Base-by-base conservation (phyloP, 2,888 invertebrate genomes). In the Notocelia uddmanniana region DNA sequence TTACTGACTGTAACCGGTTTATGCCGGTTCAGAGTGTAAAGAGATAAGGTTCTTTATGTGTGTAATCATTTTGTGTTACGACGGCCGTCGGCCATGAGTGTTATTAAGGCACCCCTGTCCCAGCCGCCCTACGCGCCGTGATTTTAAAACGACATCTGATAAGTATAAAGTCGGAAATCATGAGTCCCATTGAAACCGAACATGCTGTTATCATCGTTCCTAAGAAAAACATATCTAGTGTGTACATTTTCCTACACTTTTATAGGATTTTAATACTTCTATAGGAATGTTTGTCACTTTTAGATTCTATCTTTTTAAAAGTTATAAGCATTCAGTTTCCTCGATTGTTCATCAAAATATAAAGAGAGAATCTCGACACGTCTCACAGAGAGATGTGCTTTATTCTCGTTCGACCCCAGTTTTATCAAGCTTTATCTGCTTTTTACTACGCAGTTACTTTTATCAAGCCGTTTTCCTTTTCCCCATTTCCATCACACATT, bases 11-110 rank as follows among this genome's bases (percentile, higher is more conserved):
- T 91, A 89, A 89, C 89, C 85, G 84, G 87, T 92, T 92, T 91
- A 91, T 86, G 83, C 81, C 84, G 79, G 86, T 85, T 86, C 86
- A 85, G 84, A 91, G 88, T 89, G 89, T 90, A 90, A 90, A 89
- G 88, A 92, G 90, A 92, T 91, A 92, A 89, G 87, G 85, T 89
- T 86, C 89, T 92, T 92, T 92, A 92, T 90, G 89, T 88, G 88
- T 89, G 91, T 89, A 89, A 93, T 92, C 88, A 92, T 91, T 91
- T 88, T 85, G 86, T 88, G 87, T 90, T 90, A 92, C 88, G 85
- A 84, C 85, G 85, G 85, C 85, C 86, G 85, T 84, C 81, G 85
- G 83, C 84, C 83, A 85, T 85, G 87, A 88, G 88, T 85, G 86
- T 88, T 90, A 89, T 90, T 88, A 89, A 86, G 85, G 83, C 83